Evolutionary conservation across 2,113 vertebrate genomes (phyloP), one percentile per base, ranked within the genome.

Genomic region (Rhinoptilus africanus): DNA sequence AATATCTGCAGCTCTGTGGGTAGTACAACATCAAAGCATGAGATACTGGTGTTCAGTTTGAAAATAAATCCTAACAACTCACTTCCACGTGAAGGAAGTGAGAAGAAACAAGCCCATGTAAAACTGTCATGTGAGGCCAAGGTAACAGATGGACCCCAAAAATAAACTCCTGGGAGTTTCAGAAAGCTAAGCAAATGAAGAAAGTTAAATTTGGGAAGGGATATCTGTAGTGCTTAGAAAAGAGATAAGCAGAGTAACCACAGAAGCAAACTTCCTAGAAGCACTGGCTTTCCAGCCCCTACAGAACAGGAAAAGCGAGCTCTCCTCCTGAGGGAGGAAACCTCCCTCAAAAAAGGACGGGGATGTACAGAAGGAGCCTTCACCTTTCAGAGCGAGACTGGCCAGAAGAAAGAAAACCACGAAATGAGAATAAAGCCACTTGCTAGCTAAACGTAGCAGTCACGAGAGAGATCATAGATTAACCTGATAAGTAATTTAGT

Each of bases 141-240:
- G 76, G 27, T 20, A 87, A 86, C 86, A 95, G 89, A 92, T 64
- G 56, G 94, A 79, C 45, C 88, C 73, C 62, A 89, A 88, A 94
- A 85, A 95, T 56, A 91, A 94, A 92, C 51, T 81, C 37, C 41
- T 14, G 34, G 14, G 35, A 69, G 74, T 30, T 71, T 26, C 57
- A 35, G 41, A 34, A 76, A 85, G 64, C 85, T 21, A n/a, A 77
- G 21, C n/a, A 89, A 75, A 81, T 34, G 8, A 32, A 51, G 27
- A 14, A 67, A 67, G 45, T 68, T 69, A 43, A 47, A 41, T 60
- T 12, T 88, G 76, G 28, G 82, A 83, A 30, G 66, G 20, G 28
- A 4, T 60, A 6, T 48, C 53, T 50, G 26, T 4, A 28, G 27
- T 5, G 45, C 43, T 78, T 72, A 30, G 5, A 26, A 37, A 73